These are phyloP conservation scores for Daktulosphaira vitifoliae DNA, from an alignment of 1,140 invertebrate genomes.

Conservation along the genomic window DNA sequence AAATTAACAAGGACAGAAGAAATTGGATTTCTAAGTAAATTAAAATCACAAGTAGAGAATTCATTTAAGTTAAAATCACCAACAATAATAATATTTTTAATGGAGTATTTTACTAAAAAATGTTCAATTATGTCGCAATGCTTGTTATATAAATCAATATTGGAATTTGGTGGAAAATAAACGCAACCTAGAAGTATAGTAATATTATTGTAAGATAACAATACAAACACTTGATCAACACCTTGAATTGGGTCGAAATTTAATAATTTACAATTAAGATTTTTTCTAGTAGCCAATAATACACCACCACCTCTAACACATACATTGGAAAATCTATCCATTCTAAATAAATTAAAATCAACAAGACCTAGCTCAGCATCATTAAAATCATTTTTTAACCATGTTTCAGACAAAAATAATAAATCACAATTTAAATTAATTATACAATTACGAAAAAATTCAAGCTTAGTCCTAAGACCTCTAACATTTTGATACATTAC, in stretches of 20 bases:
- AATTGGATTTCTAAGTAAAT: too few species aligned
- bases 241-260: too few species aligned
- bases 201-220: not conserved
- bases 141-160: not conserved
- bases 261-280: not conserved
- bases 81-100: not conserved
- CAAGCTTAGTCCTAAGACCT: not conserved
- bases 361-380: slow-evolving; percentile 1
- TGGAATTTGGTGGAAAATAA: slow-evolving; percentile 3
- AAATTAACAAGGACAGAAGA: too few species aligned
- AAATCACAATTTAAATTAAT: not conserved
- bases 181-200: not conserved
- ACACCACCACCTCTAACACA: not conserved
- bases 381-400: slow-evolving; percentile 1
- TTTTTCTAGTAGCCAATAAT: not conserved
- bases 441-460: slow-evolving; percentile 5
- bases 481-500: slow-evolving; percentile 8
- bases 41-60: too few species aligned
- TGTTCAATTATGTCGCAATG: not conserved
- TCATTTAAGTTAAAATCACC: not conserved
- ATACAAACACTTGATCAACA: slow-evolving; percentile 4
- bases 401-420: not conserved
- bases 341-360: not conserved
- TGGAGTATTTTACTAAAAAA: not conserved
- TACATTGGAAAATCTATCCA: not conserved